phyloP scores from a whole-genome alignment of 2,888 invertebrate species.

The Netelia inedita region DNA sequence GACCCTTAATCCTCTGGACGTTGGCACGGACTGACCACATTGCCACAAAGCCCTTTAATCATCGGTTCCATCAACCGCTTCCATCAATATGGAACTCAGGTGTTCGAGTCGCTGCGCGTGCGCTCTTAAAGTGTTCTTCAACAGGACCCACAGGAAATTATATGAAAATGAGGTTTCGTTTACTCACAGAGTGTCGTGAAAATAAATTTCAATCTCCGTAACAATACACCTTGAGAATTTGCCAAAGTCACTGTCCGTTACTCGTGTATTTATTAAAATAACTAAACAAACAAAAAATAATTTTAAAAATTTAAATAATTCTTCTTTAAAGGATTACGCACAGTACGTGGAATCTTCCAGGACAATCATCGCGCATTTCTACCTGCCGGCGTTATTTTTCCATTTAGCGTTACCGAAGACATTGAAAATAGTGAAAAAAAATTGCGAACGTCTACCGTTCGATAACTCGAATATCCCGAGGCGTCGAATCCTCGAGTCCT shows the following conservation, averaged over 20 bases:
- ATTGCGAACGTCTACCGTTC: constrained; percentile 78
- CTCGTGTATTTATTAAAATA: too few relatives aligned
- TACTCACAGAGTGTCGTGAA: not conserved
- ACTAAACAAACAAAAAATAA: too few relatives aligned
- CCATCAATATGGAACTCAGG: constrained; percentile 49
- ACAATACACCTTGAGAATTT: constrained; percentile 7
- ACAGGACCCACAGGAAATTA: not conserved
- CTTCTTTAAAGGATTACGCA: too few relatives aligned
- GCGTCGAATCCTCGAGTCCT: constrained; percentile 57
- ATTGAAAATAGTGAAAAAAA: constrained; percentile 81
- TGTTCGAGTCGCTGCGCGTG: not conserved
- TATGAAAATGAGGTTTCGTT: not conserved
- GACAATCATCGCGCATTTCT: constrained; percentile 50
- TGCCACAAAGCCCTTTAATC: constrained; percentile 68
- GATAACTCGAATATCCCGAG: constrained; percentile 50
- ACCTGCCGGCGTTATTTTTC: constrained; percentile 67
- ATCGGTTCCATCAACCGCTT: constrained; percentile 62
- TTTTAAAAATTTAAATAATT: too few relatives aligned
- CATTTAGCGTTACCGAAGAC: constrained; percentile 82
- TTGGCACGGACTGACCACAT: constrained; percentile 62
- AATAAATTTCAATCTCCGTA: not conserved
- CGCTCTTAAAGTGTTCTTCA: not conserved
- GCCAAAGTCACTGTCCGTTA: too few relatives aligned
- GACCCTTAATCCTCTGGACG: constrained; percentile 62
- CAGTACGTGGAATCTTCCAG: not conserved